Evolutionary conservation across 2,888 invertebrate species (phyloP).

Genomic region (Macroteleia sp.): DNA sequence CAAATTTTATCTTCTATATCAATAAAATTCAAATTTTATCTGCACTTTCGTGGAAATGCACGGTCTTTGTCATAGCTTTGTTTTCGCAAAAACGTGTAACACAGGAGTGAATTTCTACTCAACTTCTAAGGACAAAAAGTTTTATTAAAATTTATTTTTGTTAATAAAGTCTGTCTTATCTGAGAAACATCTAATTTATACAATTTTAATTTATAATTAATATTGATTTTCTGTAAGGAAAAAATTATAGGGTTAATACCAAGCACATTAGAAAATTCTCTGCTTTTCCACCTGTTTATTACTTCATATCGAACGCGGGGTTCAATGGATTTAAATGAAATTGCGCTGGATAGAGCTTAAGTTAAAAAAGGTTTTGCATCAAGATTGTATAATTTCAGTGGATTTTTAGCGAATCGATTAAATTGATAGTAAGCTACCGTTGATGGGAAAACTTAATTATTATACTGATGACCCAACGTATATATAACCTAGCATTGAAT

Average conservation of each 20-base stretch:
- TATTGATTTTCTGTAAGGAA: too few species aligned
- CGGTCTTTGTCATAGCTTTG: too few species aligned
- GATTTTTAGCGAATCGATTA: background rate
- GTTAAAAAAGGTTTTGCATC: background rate
- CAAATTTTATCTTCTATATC: too few species aligned
- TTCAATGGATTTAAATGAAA: conserved; percentile 3
- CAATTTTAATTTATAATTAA: too few species aligned
- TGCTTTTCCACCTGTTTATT: background rate
- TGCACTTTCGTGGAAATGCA: too few species aligned
- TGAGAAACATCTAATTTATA: too few species aligned
- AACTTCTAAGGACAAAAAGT: too few species aligned
- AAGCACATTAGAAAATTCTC: background rate
- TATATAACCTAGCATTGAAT: background rate
- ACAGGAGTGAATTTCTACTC: too few species aligned
- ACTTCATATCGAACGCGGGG: background rate
- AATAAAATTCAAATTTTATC: conserved; percentile 23
- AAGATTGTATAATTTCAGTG: background rate
- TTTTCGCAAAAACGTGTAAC: too few species aligned
- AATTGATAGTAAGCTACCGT: background rate
- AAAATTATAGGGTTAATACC: too few species aligned
- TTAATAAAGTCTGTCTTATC: too few species aligned
- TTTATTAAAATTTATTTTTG: too few species aligned
- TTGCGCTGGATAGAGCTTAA: background rate
- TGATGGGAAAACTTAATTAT: background rate
- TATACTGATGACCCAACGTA: background rate